These are phyloP conservation scores for Drosophila athabasca DNA, from an alignment of 1,140 invertebrate species.

Conservation along the genomic window DNA sequence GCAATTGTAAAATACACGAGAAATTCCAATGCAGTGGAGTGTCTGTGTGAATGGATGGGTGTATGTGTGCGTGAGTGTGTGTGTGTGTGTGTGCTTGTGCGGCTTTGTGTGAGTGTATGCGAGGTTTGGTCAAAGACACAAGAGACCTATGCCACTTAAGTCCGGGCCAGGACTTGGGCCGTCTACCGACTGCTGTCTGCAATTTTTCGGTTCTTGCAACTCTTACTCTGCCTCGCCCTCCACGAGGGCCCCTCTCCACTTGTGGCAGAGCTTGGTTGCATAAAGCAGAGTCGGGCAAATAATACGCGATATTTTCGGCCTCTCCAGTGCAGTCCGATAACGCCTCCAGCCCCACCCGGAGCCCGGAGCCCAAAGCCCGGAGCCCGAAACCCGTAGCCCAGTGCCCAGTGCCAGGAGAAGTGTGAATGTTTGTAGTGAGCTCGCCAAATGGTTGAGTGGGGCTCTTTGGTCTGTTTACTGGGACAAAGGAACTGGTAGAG, in stretches of 20 bases:
- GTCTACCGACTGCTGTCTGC: conserved; percentile 41
- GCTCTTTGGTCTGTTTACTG: conserved; percentile 67
- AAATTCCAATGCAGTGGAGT: conserved; percentile 68
- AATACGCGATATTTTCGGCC: conserved; percentile 70
- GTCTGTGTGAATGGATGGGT: conserved; percentile 11
- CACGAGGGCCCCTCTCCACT: no score
- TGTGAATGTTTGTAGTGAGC: conserved; percentile 53
- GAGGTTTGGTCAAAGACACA: conserved; percentile 54
- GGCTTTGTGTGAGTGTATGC: conserved; percentile 14
- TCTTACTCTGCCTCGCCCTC: neutral
- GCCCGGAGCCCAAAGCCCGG: conserved; percentile 5
- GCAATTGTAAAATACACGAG: conserved; percentile 47
- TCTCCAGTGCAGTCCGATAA: conserved; percentile 31
- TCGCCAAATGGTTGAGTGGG: conserved; percentile 53
- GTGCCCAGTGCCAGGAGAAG: conserved; percentile 12
- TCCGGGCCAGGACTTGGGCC: conserved; percentile 27
- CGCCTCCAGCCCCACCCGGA: conserved; percentile 2
- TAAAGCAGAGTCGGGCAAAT: conserved; percentile 56
- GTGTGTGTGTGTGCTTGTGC: neutral
- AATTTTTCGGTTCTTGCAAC: conserved; percentile 38
- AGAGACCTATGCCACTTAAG: conserved; percentile 56
- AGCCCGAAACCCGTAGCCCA: neutral
- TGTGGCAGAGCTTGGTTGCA: conserved; percentile 14
- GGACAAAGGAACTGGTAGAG: conserved; percentile 69
- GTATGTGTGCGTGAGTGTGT: neutral